Base-by-base conservation (phyloP, 2,113 vertebrate genomes). In the Python bivittatus region DNA sequence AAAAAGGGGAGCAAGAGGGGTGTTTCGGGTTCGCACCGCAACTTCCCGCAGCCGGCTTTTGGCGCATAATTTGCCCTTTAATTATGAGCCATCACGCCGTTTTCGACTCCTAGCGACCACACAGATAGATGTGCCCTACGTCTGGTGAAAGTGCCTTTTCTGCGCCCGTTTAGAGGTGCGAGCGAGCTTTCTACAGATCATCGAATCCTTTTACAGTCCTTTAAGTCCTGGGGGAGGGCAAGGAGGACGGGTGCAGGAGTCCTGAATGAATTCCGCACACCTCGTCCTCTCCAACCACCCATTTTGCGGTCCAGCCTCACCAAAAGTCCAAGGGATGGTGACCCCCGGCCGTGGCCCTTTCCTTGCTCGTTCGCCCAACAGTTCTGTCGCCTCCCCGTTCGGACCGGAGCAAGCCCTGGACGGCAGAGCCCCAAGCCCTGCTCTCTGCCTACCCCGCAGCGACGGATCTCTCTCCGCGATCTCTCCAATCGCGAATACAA, bases 131-230 rank as follows among this genome's bases (percentile, higher is more conserved):
- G 25, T 12, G 61, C 27, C 61, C 61, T 29, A 11, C 10, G 2
- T 4, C 1, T 9, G 8, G 25, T 11, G 60, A n/a, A 64, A 68
- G 27, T 3, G 61, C 12, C 61, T 29, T 68, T 13, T 13, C 33
- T 15, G 29, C n/a, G 4, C 6, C n/a, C 4, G 27, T 29, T 12
- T 29, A 64, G 60, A 64, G 10, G 27, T 27, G 23, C 9, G 25
- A 11, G 9, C 3, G 9, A 61, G 60, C 10, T 10, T 29, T 27
- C 1, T n/a, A n/a, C 64, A 15, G 0, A 1, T 4, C 0, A 12
- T 5, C 29, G 4, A n/a, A 33, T 0, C 29, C 64, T 29, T 72
- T 72, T 7, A 33, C 17, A 7, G 64, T 0, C 13, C n/a, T 17
- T 29, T 64, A 64, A 64, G 61, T 64, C 27, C 1, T 11, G 0